Base-by-base conservation (phyloP, 2,113 vertebrate species). In the Rhodinocichla rosea region DNA sequence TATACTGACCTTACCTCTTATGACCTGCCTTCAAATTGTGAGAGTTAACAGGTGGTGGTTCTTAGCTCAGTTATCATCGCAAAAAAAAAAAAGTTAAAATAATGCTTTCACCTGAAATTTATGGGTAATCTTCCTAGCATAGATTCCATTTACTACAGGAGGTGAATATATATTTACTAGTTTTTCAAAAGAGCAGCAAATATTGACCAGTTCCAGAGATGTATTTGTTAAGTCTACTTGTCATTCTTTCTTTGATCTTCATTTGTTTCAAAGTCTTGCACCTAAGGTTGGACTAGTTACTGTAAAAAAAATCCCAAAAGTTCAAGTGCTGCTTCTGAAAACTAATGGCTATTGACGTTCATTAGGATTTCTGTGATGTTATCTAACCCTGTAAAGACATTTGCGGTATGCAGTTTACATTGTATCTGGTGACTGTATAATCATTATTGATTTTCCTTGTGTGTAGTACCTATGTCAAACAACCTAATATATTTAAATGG, bases 401-500 rank as follows among this genome's bases (percentile, higher is more conserved):
- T 94, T 89, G 96, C 11, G 69, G 97, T 97, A 91, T 97, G 96
- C 97, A 92, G 97, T 98, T 98, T 97, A 97, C 98, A 98, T 98
- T 98, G 97, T 98, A 97, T 97, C 96, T 97, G 96, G 94, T 71
- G 95, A 98, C 95, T 97, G 98, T 97, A 97, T 97, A 98, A 98
- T 98, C 98, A 98, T 97, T 98, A 98, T 98, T 98, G 98, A 98
- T 98, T 98, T 97, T 98, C 78, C 95, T 95, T 80, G 83, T 96
- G 95, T 98, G 97, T 97, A 97, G 97, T 95, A 97, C 98, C 97
- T 96, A 93, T 98, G 98, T 98, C 98, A 98, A 98, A 98, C 98
- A 98, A 96, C 96, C 97, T 98, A 97, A 98, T 98, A 97, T 98
- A 98, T 98, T 98, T 98, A 98, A 98, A 98, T 98, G 97, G 96